Evolutionary conservation across 1,140 invertebrate species (phyloP).

Genomic region (Papilio helenus): DNA sequence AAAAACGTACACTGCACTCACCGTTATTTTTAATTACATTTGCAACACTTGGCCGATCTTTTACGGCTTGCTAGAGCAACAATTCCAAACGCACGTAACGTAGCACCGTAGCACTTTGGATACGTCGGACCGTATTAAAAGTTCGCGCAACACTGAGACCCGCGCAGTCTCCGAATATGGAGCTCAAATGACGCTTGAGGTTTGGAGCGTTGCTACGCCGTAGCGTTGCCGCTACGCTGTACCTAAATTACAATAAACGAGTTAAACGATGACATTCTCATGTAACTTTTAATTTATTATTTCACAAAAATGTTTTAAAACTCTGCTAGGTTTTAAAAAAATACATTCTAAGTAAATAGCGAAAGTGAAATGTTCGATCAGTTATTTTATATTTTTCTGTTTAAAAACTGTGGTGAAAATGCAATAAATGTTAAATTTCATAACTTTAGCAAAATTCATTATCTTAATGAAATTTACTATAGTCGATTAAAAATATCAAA

Average conservation of each 20-base stretch:
- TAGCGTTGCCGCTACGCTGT: constrained; percentile 49
- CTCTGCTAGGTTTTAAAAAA: not conserved
- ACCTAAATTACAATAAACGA: constrained; percentile 56
- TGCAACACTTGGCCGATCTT: constrained; percentile 51
- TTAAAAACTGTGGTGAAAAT: not conserved
- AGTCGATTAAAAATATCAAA: not conserved
- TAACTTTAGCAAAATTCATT: not conserved
- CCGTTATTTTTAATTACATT: constrained; percentile 64
- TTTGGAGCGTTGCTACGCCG: constrained; percentile 50
- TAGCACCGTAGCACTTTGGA: constrained; percentile 42
- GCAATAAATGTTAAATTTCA: not conserved
- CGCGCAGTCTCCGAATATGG: constrained; percentile 66
- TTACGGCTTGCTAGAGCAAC: constrained; percentile 48
- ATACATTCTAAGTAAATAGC: not conserved
- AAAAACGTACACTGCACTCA: constrained; percentile 57
- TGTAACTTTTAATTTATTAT: constrained; percentile 22
- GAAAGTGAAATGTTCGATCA: not conserved
- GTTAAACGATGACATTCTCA: constrained; percentile 41
- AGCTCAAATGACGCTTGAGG: constrained; percentile 50
- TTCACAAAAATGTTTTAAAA: constrained; percentile 4
- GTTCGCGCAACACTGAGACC: constrained; percentile 56
- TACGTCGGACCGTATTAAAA: constrained; percentile 47
- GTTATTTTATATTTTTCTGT: not conserved
- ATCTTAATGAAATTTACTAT: not conserved
- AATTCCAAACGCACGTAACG: constrained; percentile 50